Percentiles rank a stretch among this genome's conserved stretches.
These are phyloP conservation scores for Drosophila kuntzei DNA, from an alignment of 2,888 invertebrate species.

Conservation along the genomic window DNA sequence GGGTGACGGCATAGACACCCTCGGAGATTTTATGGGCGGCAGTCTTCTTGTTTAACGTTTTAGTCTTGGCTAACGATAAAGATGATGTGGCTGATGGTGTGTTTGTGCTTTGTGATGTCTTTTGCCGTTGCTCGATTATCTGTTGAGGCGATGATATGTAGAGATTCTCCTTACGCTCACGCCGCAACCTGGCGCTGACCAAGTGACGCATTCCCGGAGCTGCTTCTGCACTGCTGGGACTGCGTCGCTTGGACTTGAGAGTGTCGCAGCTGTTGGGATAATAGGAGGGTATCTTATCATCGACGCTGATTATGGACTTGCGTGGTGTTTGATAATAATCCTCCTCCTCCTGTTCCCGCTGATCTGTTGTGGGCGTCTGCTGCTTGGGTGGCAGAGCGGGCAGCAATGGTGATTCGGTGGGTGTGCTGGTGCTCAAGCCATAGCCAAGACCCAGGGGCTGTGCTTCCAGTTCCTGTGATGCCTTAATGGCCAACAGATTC, in stretches of 20 bases:
- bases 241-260: slow-evolving; percentile 75
- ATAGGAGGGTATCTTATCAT: slow-evolving; percentile 85
- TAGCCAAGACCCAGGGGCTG: slow-evolving; percentile 40
- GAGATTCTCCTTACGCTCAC: slow-evolving; percentile 84
- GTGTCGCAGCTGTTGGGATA: slow-evolving; percentile 85
- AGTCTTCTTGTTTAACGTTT: slow-evolving; percentile 68
- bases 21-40: slow-evolving; percentile 84
- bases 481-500: slow-evolving; percentile 81
- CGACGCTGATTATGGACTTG: slow-evolving; percentile 83
- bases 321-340: slow-evolving; percentile 83
- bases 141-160: slow-evolving; percentile 85
- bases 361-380: slow-evolving; percentile 29
- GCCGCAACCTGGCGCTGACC: slow-evolving; percentile 74
- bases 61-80: slow-evolving; percentile 42
- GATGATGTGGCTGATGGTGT: slow-evolving; percentile 12
- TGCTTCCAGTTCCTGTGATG: slow-evolving; percentile 77
- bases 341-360: slow-evolving; percentile 55
- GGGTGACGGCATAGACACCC: slow-evolving; percentile 84
- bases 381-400: slow-evolving; percentile 67
- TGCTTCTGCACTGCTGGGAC: slow-evolving; percentile 59
- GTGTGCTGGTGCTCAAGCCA: slow-evolving; percentile 80
- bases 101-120: slow-evolving; percentile 22
- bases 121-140: slow-evolving; percentile 82
- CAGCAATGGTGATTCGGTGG: slow-evolving; percentile 80
- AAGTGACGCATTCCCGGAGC: slow-evolving; percentile 73